A percentile compares a stretch with the other conserved stretches of the same genome.
These are phyloP conservation scores for Aporophyla nigra DNA, from an alignment of 2,888 invertebrate species.

Conservation along the genomic window DNA sequence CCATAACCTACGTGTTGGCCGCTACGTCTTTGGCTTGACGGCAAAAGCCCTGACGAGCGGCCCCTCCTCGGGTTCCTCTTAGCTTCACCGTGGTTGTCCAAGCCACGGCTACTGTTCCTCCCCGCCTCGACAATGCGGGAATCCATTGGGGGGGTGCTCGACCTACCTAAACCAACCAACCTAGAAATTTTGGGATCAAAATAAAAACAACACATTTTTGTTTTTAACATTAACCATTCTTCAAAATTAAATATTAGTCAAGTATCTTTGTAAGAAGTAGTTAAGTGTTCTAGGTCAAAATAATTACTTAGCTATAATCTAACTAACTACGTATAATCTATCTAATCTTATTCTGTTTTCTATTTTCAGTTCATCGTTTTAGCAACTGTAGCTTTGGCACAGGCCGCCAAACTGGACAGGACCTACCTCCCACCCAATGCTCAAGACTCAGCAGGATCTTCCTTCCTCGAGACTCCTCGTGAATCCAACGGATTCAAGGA, in stretches of 20 bases:
- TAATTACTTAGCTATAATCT: not conserved
- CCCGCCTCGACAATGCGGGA: too few species aligned
- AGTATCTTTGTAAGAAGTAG: too few species aligned
- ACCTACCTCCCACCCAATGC: slow-evolving; percentile 84
- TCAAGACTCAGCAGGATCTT: slow-evolving; percentile 65
- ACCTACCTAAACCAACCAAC: too few species aligned
- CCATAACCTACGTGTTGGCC: too few species aligned
- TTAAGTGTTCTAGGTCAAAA: not conserved
- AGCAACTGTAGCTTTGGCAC: slow-evolving; percentile 76
- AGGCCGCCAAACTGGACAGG: slow-evolving; percentile 83
- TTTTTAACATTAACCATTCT: not conserved
- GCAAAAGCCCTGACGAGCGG: too few species aligned
- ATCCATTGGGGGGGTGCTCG: too few species aligned
- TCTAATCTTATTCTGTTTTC: not conserved
- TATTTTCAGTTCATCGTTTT: slow-evolving; percentile 80
- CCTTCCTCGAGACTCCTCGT: slow-evolving; percentile 64
- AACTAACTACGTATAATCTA: too few species aligned
- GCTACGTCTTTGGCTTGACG: too few species aligned
- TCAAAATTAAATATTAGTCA: not conserved
- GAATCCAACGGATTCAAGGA: slow-evolving; percentile 45
- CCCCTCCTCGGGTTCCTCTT: too few species aligned
- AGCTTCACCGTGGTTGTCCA: too few species aligned
- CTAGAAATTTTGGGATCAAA: too few species aligned
- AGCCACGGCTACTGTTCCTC: too few species aligned
- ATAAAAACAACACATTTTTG: not conserved